phyloP scores from a whole-genome alignment of 2,113 vertebrate species.

The Pimephales promelas region DNA sequence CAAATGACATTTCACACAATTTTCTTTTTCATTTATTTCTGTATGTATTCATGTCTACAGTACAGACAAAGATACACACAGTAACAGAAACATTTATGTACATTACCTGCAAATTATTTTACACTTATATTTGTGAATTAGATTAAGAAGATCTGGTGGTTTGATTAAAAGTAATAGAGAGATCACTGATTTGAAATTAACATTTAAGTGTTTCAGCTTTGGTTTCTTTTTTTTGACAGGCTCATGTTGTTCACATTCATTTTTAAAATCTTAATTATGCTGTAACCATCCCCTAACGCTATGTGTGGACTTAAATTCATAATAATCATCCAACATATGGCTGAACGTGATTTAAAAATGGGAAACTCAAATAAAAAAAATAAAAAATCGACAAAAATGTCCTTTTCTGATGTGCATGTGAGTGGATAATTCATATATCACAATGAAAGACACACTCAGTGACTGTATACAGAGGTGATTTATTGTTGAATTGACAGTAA shows the following conservation, averaged over 20 bases:
- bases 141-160: not conserved
- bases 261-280: not conserved
- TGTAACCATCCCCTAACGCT: not conserved
- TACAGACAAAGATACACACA: no score
- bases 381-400: not conserved
- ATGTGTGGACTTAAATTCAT: not conserved
- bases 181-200: no score
- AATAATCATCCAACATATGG: not conserved
- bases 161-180: not conserved
- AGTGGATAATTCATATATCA: not conserved
- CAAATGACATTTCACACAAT: no score
- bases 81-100: no score
- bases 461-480: constrained; percentile 69
- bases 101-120: no score
- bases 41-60: no score
- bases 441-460: not conserved
- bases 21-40: no score
- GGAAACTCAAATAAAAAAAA: no score
- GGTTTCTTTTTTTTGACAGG: no score
- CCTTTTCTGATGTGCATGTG: not conserved
- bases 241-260: not conserved
- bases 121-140: no score
- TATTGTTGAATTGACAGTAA: constrained; percentile 63
- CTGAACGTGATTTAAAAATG: not conserved
- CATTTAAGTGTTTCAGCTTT: not conserved